Conservation (phyloP, 1,140 invertebrate genomes). For the Drosophila truncata region DNA sequence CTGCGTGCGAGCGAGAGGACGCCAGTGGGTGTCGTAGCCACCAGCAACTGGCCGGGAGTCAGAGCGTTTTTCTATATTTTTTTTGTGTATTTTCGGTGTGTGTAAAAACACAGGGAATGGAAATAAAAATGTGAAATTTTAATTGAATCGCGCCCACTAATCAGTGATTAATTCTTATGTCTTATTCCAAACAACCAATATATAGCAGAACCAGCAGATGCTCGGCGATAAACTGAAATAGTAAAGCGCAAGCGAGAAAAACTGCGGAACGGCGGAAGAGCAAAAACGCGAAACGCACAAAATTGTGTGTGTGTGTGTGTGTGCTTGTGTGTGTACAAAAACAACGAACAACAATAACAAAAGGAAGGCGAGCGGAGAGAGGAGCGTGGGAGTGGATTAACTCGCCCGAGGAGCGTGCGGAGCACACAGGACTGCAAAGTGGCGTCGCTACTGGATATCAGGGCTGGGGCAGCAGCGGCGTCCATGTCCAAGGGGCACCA, state of each 20-base stretch:
- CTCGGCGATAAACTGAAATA: constrained; percentile 25
- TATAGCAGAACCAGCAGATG: constrained; percentile 21
- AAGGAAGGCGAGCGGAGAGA: constrained; percentile 32
- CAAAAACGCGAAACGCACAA: constrained; percentile 25
- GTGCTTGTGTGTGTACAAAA: constrained; percentile 59
- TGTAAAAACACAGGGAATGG: constrained; percentile 53
- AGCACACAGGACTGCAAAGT: constrained; percentile 78
- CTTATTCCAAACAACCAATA: constrained; percentile 11
- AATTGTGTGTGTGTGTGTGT: constrained; percentile 41
- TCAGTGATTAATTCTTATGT: not conserved
- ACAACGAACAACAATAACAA: constrained; percentile 62
- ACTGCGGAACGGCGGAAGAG: constrained; percentile 31
- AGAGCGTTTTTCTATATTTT: constrained; percentile 71
- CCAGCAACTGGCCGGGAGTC: constrained; percentile 45
- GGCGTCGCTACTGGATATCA: constrained; percentile 75
- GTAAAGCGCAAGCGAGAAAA: constrained; percentile 16
- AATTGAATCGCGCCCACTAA: constrained; percentile 5
- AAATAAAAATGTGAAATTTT: constrained; percentile 61
- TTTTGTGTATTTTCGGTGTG: constrained; percentile 79
- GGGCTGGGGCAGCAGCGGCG: constrained; percentile 81
- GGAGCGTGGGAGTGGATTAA: constrained; percentile 48
- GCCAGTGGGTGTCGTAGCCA: constrained; percentile 41
- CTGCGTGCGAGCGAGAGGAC: constrained; percentile 59
- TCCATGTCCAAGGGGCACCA: constrained; percentile 69
- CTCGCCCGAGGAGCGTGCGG: constrained; percentile 60